These are phyloP conservation scores for Octonoba sinensis DNA, from an alignment of 2,888 invertebrate genomes.

Conservation along the genomic window DNA sequence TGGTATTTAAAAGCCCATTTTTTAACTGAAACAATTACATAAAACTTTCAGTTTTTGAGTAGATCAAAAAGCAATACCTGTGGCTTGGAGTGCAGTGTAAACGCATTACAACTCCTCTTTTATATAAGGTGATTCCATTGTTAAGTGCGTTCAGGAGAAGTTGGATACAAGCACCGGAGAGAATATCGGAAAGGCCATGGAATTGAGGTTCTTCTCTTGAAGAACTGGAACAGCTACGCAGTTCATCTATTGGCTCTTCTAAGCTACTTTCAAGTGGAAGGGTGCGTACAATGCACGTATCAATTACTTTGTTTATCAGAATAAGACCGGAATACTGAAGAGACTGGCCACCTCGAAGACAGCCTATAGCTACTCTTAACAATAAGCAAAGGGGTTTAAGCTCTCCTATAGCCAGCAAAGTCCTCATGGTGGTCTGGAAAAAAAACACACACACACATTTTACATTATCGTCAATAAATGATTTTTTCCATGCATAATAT, in stretches of 20 bases:
- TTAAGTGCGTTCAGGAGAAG: conserved; percentile 75
- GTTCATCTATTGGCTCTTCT: background rate
- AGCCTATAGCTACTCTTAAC: conserved; percentile 74
- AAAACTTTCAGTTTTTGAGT: too few species aligned
- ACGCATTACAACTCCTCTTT: conserved; percentile 76
- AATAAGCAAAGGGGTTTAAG: conserved; percentile 74
- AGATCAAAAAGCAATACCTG: conserved; percentile 69
- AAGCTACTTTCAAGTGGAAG: conserved; percentile 13
- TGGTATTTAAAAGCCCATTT: too few species aligned
- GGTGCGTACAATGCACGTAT: conserved; percentile 73
- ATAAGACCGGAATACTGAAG: conserved; percentile 77
- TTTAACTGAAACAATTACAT: too few species aligned
- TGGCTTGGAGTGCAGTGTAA: conserved; percentile 77
- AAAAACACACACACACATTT: background rate
- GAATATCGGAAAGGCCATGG: conserved; percentile 22
- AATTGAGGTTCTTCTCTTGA: background rate
- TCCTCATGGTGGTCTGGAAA: conserved; percentile 71
- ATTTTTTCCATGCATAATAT: too few species aligned
- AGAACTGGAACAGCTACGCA: background rate
- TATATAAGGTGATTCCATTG: conserved; percentile 77
- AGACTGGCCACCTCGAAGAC: conserved; percentile 76
- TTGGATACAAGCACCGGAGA: conserved; percentile 33
- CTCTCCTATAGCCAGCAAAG: conserved; percentile 65
- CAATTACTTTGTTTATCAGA: conserved; percentile 76
- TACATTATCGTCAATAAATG: too few species aligned